phyloP scores from a whole-genome alignment of 1,140 invertebrate genomes.

The Parasteatoda tepidariorum region DNA sequence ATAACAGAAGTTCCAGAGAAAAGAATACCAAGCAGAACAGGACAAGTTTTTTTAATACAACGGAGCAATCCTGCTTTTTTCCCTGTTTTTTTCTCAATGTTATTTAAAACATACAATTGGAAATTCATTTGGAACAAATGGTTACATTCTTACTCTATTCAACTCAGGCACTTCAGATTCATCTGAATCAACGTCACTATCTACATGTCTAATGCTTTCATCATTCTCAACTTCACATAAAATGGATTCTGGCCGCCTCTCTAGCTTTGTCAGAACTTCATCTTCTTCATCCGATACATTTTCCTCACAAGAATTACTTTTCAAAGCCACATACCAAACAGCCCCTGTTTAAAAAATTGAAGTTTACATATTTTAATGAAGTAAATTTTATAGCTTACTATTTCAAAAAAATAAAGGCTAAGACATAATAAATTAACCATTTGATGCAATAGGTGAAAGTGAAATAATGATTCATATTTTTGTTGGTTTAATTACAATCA shows the following conservation, averaged over 20 bases:
- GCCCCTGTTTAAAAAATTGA: slow-evolving; percentile 11
- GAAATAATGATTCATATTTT: too few species aligned
- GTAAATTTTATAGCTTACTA: neutral
- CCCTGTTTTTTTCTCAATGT: too few species aligned
- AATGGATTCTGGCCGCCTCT: slow-evolving; percentile 7
- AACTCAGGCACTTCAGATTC: slow-evolving; percentile 37
- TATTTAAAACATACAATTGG: too few species aligned
- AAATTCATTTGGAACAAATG: too few species aligned
- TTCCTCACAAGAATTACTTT: neutral
- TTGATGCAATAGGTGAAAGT: too few species aligned
- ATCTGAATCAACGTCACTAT: slow-evolving; percentile 60
- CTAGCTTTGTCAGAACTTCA: slow-evolving; percentile 41
- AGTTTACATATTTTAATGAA: too few species aligned
- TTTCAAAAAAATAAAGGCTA: neutral
- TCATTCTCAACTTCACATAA: slow-evolving; percentile 50
- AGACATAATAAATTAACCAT: neutral
- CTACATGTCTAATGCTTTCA: slow-evolving; percentile 58
- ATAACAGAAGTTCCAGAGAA: too few species aligned
- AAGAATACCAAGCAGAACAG: too few species aligned
- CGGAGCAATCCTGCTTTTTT: too few species aligned
- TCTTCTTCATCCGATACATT: slow-evolving; percentile 50
- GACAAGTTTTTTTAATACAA: too few species aligned
- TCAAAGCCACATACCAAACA: slow-evolving; percentile 44
- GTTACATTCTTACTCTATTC: slow-evolving; percentile 26
- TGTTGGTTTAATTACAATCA: too few species aligned